Conservation (phyloP, 2,113 vertebrate species). For the Polypterus bichir region DNA sequence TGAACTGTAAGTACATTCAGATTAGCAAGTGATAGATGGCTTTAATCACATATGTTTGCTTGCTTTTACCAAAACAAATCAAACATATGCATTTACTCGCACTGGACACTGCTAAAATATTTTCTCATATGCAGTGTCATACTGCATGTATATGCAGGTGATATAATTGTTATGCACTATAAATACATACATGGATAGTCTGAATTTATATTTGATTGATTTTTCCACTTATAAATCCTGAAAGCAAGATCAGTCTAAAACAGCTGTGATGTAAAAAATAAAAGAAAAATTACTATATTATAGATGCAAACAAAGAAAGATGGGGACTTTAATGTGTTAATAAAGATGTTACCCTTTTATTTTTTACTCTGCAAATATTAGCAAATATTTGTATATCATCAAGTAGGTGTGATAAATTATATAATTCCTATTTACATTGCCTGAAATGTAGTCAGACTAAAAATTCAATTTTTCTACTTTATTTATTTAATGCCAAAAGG, state of each 20-base stretch:
- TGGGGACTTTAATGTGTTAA: not conserved
- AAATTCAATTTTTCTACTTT: not conserved
- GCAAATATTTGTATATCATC: conserved; percentile 3
- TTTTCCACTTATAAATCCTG: no score
- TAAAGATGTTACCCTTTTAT: conserved; percentile 2
- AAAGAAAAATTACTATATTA: not conserved
- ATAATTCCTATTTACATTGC: not conserved
- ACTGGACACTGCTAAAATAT: no score
- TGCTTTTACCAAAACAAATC: no score
- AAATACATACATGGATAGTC: no score
- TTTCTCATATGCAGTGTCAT: no score
- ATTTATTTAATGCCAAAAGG: not conserved
- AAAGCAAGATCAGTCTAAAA: not conserved
- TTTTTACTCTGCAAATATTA: not conserved
- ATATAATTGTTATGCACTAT: no score
- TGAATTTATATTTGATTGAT: no score
- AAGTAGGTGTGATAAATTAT: not conserved
- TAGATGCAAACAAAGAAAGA: not conserved
- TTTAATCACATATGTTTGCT: no score
- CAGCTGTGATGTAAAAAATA: not conserved
- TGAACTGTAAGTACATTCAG: no score
- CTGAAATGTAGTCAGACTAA: not conserved
- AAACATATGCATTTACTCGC: no score
- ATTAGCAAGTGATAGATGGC: no score
- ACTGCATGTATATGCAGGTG: no score